phyloP scores from a whole-genome alignment of 2,113 vertebrate species.

The Rhombomys opimus region DNA sequence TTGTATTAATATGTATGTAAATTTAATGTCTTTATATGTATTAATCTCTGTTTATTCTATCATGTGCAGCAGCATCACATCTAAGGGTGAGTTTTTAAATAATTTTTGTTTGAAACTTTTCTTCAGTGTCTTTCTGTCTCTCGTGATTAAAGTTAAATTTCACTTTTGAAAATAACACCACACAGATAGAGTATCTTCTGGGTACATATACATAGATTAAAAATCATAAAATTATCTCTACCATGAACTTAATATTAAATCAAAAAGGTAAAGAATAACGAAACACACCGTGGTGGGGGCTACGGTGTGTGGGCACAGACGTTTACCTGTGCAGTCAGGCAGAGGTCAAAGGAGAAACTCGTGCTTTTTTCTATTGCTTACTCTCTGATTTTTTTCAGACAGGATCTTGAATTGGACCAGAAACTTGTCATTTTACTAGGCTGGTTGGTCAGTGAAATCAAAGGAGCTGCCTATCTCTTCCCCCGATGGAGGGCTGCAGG shows the following conservation, averaged over 20 bases:
- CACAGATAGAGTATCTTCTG: background rate
- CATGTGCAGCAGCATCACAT: no score
- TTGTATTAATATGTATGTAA: no score
- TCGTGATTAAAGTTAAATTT: background rate
- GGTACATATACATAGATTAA: no score
- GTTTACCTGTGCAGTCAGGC: background rate
- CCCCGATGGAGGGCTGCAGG: no score
- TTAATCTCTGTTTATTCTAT: no score
- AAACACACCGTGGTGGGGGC: background rate
- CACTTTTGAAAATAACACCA: background rate
- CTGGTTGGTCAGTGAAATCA: no score
- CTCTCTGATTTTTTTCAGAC: background rate
- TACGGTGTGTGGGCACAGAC: background rate
- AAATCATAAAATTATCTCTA: constrained; percentile 27
- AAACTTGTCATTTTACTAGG: background rate
- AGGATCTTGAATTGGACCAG: background rate
- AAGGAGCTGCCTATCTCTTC: no score
- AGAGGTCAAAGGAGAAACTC: background rate
- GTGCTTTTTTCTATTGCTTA: background rate
- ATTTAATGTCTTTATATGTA: no score
- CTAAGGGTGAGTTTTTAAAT: no score
- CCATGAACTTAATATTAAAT: constrained; percentile 27
- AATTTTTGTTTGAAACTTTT: no score
- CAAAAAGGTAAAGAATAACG: constrained; percentile 24
- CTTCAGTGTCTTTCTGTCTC: no score